These are phyloP conservation scores for Hydropsyche tenuis DNA, from an alignment of 1,140 invertebrate genomes.

Conservation along the genomic window DNA sequence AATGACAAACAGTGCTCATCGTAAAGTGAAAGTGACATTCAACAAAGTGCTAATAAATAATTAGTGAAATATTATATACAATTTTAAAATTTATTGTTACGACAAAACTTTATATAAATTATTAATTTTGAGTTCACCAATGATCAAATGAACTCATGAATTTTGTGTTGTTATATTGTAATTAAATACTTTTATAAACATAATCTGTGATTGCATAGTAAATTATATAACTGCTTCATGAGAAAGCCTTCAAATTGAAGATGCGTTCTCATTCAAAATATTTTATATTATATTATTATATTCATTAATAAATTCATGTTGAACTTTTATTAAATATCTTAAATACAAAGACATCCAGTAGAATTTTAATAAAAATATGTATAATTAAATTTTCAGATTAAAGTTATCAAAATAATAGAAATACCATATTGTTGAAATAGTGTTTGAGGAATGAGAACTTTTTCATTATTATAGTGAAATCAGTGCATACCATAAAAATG, in stretches of 20 bases:
- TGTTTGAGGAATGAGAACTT: no score
- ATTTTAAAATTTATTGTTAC: no score
- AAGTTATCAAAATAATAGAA: no score
- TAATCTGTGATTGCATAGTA: slow-evolving; percentile 38
- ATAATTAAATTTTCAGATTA: no score
- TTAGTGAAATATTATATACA: no score
- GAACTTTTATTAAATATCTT: no score
- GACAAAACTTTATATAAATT: background rate
- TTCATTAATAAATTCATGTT: background rate
- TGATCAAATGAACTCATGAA: slow-evolving; percentile 5
- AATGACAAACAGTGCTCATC: background rate
- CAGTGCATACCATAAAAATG: no score
- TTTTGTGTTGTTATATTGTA: slow-evolving; percentile 5
- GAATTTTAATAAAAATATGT: no score
- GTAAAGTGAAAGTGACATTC: slow-evolving; percentile 7
- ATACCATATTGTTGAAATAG: no score
- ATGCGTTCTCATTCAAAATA: background rate
- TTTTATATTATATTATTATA: slow-evolving; percentile 5
- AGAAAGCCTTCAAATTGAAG: slow-evolving; percentile 20
- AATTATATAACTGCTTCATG: slow-evolving; percentile 10
- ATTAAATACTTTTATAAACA: slow-evolving; percentile 14
- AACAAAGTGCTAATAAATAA: background rate
- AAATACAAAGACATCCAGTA: no score
- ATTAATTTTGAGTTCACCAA: slow-evolving; percentile 1
- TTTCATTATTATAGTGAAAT: no score